These are phyloP conservation scores for Melieria picta DNA, from an alignment of 2,888 invertebrate species.

Conservation along the genomic window DNA sequence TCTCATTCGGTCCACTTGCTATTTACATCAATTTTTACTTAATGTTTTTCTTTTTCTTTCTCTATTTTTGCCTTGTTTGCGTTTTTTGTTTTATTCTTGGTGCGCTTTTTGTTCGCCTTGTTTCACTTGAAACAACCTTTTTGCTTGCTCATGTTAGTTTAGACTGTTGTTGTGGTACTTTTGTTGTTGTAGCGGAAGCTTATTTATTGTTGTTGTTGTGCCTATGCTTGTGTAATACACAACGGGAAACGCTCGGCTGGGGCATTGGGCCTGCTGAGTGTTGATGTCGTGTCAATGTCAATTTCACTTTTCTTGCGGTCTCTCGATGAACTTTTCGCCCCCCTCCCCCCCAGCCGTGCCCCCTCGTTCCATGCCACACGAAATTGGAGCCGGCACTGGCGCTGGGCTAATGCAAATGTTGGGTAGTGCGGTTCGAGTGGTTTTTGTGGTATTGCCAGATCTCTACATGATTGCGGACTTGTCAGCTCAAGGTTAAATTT, in stretches of 20 bases:
- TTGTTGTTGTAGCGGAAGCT: background rate
- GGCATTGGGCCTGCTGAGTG: background rate
- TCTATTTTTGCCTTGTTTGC: background rate
- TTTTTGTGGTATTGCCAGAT: no score
- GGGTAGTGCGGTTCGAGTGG: no score
- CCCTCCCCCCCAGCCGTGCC: no score
- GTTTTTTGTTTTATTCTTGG: no score
- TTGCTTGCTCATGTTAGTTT: background rate
- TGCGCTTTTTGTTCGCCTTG: no score
- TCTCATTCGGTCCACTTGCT: background rate
- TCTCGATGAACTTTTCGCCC: constrained; percentile 18
- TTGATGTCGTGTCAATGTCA: constrained; percentile 24
- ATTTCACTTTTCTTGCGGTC: constrained; percentile 21
- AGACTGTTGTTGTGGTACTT: background rate
- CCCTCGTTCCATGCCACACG: no score
- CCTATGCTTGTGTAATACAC: background rate
- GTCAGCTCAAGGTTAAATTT: no score
- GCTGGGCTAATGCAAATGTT: no score
- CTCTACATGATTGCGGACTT: no score
- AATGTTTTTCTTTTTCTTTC: background rate
- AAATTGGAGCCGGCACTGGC: no score
- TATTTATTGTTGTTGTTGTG: background rate
- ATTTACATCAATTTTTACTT: constrained; percentile 9
- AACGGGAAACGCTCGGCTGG: background rate
- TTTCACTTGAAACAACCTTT: background rate